phyloP scores from a whole-genome alignment of 1,140 invertebrate genomes.

The Drosophila bifasciata region DNA sequence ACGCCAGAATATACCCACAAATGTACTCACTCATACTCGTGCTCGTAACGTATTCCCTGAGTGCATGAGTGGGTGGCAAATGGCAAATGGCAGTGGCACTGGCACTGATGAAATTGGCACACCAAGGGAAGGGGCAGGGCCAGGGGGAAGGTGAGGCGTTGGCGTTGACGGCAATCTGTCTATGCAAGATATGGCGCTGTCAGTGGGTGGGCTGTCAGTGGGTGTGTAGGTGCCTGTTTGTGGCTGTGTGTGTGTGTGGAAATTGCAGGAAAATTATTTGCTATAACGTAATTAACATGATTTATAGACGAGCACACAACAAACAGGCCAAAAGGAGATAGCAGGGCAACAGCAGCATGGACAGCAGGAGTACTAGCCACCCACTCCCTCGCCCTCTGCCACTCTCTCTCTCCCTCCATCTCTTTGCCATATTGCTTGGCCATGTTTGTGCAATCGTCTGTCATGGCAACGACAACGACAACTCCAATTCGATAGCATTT shows the following conservation, averaged over 20 bases:
- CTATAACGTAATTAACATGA: constrained; percentile 82
- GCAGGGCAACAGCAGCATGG: constrained; percentile 22
- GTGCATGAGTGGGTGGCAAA: no score
- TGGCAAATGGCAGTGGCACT: no score
- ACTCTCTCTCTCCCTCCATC: constrained; percentile 13
- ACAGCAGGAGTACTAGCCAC: no score
- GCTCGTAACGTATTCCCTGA: no score
- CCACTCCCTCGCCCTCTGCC: no score
- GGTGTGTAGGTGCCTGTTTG: constrained; percentile 31
- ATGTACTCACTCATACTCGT: no score
- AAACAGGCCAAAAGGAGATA: constrained; percentile 66
- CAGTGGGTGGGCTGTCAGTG: constrained; percentile 23
- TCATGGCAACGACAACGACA: constrained; percentile 70
- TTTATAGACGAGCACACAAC: constrained; percentile 81
- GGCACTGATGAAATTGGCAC: constrained; percentile 8
- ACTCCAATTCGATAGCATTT: constrained; percentile 73
- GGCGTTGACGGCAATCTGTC: constrained; percentile 26
- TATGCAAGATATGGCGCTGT: constrained; percentile 37
- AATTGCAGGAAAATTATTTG: constrained; percentile 77
- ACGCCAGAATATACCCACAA: background rate
- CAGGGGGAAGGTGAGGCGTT: constrained; percentile 1
- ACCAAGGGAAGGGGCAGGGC: background rate
- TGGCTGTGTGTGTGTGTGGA: constrained; percentile 35
- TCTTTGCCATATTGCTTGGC: constrained; percentile 15
- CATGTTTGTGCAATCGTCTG: constrained; percentile 67